Base-by-base conservation (phyloP, 2,797 vertebrate genomes). In the Anomalospiza imberbis region DNA sequence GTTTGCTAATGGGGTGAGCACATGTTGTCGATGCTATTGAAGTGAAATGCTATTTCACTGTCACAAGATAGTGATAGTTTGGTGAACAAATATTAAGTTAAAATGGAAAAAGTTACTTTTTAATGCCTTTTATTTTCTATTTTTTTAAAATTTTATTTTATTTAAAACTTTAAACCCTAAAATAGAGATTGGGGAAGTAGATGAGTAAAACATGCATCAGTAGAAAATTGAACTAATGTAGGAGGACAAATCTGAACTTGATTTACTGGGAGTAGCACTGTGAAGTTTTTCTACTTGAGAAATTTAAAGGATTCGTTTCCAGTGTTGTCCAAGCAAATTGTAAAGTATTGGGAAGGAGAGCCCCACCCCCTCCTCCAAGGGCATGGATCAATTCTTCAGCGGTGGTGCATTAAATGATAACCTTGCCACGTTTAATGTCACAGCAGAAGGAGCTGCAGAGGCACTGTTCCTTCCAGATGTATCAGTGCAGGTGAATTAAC, bases 371-470 rank as follows among this genome's bases (percentile, higher is more conserved):
- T 42, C 22, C 34, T 36, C 26, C 44, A 61, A 95, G 91, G 94
- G 92, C 96, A 93, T 96, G 97, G 98, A 98, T 98, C 97, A 98
- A 40, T 94, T 94, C 92, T 86, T 90, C 92, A 86, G 84, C 89
- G 88, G 94, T 7, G 61, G 85, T 95, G 61, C 94, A 93, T 97
- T 95, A 97, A 97, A 95, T 94, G 94, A 97, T 98, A 98, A 98
- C 97, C 98, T 98, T 98, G 98, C 97, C 97, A 91, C 83, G 95
- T 97, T 97, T 98, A 97, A 97, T 98, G 97, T 97, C 97, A 97
- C 65, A 31, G 95, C 93, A 95, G 95, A 95, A 97, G 95, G 92
- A 95, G 96, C 93, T 95, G 95, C 94, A 93, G 95, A 96, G 91
- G 84, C 86, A 79, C 96, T 74, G 78, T 77, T 93, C 96, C 95